Evolutionary conservation across 2,113 vertebrate genomes (phyloP), one percentile per base, ranked within the genome.

Genomic region (Channa argus): DNA sequence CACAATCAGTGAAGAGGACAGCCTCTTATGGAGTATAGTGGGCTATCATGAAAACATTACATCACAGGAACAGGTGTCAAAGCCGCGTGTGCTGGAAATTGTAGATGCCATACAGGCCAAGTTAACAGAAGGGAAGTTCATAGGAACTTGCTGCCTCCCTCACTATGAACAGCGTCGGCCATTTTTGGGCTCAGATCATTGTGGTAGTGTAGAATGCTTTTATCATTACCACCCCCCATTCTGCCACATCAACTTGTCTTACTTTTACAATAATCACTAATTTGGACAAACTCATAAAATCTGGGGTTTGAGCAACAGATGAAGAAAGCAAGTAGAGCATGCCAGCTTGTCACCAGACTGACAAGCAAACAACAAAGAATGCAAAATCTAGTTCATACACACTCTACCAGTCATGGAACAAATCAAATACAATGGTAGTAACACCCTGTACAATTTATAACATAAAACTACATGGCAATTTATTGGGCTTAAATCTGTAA

Each of bases 31-130:
- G 71, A 71, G 60, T 71, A 65, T 24, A 53, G 70, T 67, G 70
- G 70, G 75, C 58, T 75, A 75, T 80, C 66, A 80, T 15, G 58
- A 62, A 64, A 71, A 63, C 45, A 80, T 83, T 80, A 86, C 74
- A 85, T 88, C 83, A 89, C 53, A 14, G 77, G 66, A 86, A 80
- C 88, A 89, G 89, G 82, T 89, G 88, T 91, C 86, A 86, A 75
- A 90, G 84, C 88, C 76, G 80, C 64, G 74, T 86, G 89, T 73
- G 82, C 39, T 90, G 88, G 91, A 92, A 68, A 81, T 43, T 78
- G 64, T 39, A 51, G 47, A 43, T 46, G 43, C 36, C 83, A 81
- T 63, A 52, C 33, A 46, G 64, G 84, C 91, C 88, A 91, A 89
- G 64, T 45, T 66, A 86, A 88, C 88, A 88, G 83, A 80, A 64